Evolutionary conservation across 2,888 invertebrate genomes (phyloP), one percentile per base, ranked within the genome.

Genomic region (Ophioninae sp.): DNA sequence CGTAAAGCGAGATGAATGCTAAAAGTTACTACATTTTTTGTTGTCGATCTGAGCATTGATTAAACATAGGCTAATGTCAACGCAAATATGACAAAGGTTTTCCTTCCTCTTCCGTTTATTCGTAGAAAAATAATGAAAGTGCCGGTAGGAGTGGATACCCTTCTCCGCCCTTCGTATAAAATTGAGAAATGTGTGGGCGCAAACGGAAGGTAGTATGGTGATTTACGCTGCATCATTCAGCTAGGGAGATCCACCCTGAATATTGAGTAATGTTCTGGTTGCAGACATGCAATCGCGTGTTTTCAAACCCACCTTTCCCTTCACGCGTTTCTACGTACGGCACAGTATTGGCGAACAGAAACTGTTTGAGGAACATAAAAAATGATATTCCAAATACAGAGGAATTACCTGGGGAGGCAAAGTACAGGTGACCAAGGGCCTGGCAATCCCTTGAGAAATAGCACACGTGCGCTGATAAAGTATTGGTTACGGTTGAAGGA

Each of bases 331-430:
- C 7, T 41, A 41, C 41, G 41, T 41, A 41, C 0, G 8, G 7
- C 8, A 8, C 41, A 41, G 41, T 41, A 6, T 41, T 41, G 41
- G 41, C 41, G 41, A 41, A 41, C 41, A 30, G 41, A 3, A 41
- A 41, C 41, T 8, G 41, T 41, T 30, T 30, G 30, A 30, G 30
- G 30, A 30, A 2, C 30, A 30, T 30, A 30, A 30, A 30, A 57
- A 30, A 37, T 70, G 70, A 10, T 57, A 30, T 70, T 56, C 57
- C 20, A 50, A 70, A 30, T 8, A 57, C 37, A 57, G 57, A 69
- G 56, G 57, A 72, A 41, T 72, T 59, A 72, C 59, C 59, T 57
- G 39, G 13, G 59, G 30, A 30, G 59, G 41, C 20, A 72, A 59
- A 72, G 13, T 72, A 41, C 41, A 59, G 59, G 41, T 44, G 44